phyloP scores from a whole-genome alignment of 2,888 invertebrate species.

The Parochlus steinenii region DNA sequence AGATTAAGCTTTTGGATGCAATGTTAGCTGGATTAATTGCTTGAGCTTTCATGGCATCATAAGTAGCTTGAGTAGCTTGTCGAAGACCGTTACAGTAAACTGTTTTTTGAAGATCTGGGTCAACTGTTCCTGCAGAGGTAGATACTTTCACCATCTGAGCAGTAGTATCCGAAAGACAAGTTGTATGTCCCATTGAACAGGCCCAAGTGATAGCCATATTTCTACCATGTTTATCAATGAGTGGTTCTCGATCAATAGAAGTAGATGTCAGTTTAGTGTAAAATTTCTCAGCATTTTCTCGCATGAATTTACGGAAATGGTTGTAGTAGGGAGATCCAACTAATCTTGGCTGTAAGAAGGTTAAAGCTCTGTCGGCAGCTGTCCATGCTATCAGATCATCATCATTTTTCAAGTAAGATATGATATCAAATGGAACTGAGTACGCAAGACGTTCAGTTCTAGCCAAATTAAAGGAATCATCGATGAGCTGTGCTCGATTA shows the following conservation, averaged over 20 bases:
- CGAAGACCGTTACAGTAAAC: conserved; percentile 1
- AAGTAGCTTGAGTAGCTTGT: not conserved
- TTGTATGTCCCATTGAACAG: conserved; percentile 20
- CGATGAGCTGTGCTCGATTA: conserved; percentile 51
- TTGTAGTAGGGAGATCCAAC: not conserved
- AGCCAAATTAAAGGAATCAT: conserved; percentile 52
- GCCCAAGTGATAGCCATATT: conserved; percentile 23
- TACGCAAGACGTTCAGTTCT: conserved; percentile 37
- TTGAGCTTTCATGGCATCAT: not conserved
- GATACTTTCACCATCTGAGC: not conserved
- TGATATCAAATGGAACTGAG: conserved; percentile 33
- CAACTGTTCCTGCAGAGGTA: not conserved
- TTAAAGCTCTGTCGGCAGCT: conserved; percentile 32
- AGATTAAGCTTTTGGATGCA: no score
- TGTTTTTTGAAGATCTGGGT: not conserved
- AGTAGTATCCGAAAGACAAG: not conserved
- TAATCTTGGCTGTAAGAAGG: conserved; percentile 17
- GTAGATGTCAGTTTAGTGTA: conserved; percentile 23
- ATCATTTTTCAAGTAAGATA: conserved; percentile 41
- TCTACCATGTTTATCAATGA: conserved; percentile 22
- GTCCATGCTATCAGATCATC: conserved; percentile 52
- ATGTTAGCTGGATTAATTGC: no score
- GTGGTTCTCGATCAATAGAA: conserved; percentile 22
- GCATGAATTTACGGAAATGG: not conserved
- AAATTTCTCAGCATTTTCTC: conserved; percentile 18